These are phyloP conservation scores for Agraylea sexmaculata DNA, from an alignment of 1,140 invertebrate genomes.

Conservation along the genomic window DNA sequence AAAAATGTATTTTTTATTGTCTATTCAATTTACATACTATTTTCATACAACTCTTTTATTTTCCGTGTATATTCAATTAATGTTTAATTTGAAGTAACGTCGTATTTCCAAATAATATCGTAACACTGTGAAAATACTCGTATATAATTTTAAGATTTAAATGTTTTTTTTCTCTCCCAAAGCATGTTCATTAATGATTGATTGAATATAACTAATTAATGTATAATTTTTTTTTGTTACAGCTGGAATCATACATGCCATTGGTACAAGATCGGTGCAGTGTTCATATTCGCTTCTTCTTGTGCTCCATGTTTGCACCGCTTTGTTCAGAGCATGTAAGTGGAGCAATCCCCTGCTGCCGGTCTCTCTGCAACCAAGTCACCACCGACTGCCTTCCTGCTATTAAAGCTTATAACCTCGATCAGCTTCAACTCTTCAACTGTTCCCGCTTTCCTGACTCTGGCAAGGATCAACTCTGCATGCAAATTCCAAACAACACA, in stretches of 20 bases:
- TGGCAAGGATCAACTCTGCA: constrained; percentile 41
- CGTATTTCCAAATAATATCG: too few species aligned
- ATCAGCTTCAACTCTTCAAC: constrained; percentile 66
- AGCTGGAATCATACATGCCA: constrained; percentile 63
- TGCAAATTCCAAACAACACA: constrained; percentile 35
- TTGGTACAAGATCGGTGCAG: constrained; percentile 80
- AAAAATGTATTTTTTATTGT: too few species aligned
- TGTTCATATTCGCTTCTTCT: constrained; percentile 70
- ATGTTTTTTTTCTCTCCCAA: constrained; percentile 5
- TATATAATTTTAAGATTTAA: too few species aligned
- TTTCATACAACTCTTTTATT: too few species aligned
- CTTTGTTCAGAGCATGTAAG: constrained; percentile 83
- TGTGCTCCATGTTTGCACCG: constrained; percentile 85
- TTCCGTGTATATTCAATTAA: too few species aligned
- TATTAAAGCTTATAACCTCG: constrained; percentile 53
- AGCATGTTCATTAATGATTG: constrained; percentile 1
- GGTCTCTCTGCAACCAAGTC: constrained; percentile 73
- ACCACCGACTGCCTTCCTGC: constrained; percentile 63
- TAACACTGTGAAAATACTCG: too few species aligned
- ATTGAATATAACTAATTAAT: constrained; percentile 5
- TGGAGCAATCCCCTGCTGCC: constrained; percentile 76
- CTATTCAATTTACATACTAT: too few species aligned
- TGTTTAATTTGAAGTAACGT: too few species aligned
- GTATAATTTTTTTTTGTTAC: constrained; percentile 31
- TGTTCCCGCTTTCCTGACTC: constrained; percentile 49